Evolutionary conservation across 23 tunicate genomes (phyloP).

Genomic region (Halocynthia aurantium): DNA sequence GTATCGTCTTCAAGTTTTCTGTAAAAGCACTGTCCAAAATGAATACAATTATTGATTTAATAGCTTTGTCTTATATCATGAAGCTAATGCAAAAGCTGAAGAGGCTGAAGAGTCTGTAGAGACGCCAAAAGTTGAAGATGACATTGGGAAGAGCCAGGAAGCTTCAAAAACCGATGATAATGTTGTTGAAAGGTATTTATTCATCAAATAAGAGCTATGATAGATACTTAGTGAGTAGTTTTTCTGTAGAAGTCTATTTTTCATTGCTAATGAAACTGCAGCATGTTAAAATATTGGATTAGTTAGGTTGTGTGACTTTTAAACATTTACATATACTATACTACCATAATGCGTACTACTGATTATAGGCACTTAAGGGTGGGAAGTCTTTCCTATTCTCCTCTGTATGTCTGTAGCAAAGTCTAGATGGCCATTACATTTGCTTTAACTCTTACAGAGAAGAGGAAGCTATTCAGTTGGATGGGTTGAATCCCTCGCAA

Average conservation of each 20-base stretch:
- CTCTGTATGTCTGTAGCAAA: background rate
- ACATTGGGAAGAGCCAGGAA: slow-evolving; percentile 75
- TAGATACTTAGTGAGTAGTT: background rate
- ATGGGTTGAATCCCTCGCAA: slow-evolving; percentile 92
- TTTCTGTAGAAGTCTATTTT: no score
- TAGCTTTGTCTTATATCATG: background rate
- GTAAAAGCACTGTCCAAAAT: no score
- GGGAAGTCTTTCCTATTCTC: background rate
- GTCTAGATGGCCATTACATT: background rate
- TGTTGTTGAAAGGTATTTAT: slow-evolving; percentile 70
- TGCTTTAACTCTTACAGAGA: slow-evolving; percentile 35
- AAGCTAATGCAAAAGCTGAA: slow-evolving; percentile 34
- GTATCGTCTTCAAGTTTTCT: slow-evolving; percentile 3
- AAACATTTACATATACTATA: background rate
- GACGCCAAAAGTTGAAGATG: slow-evolving; percentile 71
- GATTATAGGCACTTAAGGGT: background rate
- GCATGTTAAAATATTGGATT: no score
- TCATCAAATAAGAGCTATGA: background rate
- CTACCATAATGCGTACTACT: background rate
- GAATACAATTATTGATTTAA: background rate
- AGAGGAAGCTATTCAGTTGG: slow-evolving; percentile 93
- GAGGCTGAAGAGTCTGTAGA: slow-evolving; percentile 42
- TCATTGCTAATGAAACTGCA: no score
- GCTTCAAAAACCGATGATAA: slow-evolving; percentile 97
- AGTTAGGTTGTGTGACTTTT: background rate